Base-by-base conservation (phyloP, 2,888 invertebrate species). In the Corbicula japonica region DNA sequence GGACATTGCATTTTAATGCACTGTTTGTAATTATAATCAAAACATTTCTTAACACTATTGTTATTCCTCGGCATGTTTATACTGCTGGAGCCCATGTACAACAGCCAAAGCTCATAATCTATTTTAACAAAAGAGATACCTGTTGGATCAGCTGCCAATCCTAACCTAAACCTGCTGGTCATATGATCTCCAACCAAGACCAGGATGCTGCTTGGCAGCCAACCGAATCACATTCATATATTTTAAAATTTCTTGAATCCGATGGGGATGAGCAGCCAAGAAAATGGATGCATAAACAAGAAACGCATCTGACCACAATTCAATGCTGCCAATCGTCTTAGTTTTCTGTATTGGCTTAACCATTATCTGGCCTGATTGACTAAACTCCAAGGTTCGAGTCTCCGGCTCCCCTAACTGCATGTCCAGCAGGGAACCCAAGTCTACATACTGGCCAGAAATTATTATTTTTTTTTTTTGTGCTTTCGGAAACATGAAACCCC, bases 131-230 rank as follows among this genome's bases (percentile, higher is more conserved):
- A 62, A 5, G 30, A 46, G 10, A 2, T 2, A 30, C n/a, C 8
- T n/a, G 62, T 6, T 5, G 62, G 62, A 32, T 46, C 12, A 15
- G 18, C 18, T 5, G 46, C 28, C 15, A 46, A 32, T 5, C 46
- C 4, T 3, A 62, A 15, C n/a, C 62, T 26, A 28, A 62, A 62
- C n/a, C 26, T 62, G 62, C n/a, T 28, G 15, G 34, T 69, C 69
- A 52, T 69, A 69, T 6, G 2, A 38, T 8, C 52, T 12, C 44
- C 69, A 69, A 18, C 35, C 30, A 32, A 23, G n/a, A 26, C 28
- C 30, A 28, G 28, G 3, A 26, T 54, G 54, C 8, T 38, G 41
- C 34, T 23, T 38, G 21, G 48, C 32, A 2, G 34, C 69, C 30
- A 28, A 30, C 10, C 69, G 44, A 12, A 58, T 58, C 32, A 35